phyloP scores from a whole-genome alignment of 2,888 invertebrate species.

The Chalcis sispes region DNA sequence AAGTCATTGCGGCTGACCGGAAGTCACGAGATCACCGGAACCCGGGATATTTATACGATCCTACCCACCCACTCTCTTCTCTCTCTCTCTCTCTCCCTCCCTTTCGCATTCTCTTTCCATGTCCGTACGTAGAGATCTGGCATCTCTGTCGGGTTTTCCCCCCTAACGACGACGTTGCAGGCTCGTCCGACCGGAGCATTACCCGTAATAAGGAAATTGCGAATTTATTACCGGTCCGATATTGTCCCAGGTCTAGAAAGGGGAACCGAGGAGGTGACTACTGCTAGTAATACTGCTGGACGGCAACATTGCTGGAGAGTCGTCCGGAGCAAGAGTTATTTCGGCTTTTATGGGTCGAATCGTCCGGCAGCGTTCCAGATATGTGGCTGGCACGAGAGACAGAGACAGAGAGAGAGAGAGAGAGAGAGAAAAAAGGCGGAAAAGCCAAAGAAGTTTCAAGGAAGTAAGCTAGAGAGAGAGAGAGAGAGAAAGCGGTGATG shows the following conservation, averaged over 20 bases:
- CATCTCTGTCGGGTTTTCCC: constrained; percentile 22
- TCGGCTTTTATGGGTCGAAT: constrained; percentile 73
- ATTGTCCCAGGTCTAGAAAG: constrained; percentile 47
- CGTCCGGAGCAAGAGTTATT: constrained; percentile 71
- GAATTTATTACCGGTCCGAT: constrained; percentile 74
- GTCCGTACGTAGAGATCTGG: no score
- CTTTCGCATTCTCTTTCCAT: constrained; percentile 12
- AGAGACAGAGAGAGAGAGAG: no score
- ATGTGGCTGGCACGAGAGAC: constrained; percentile 20
- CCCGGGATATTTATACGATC: constrained; percentile 75
- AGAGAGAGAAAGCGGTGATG: background rate
- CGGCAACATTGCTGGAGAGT: constrained; percentile 53
- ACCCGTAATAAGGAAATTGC: constrained; percentile 77
- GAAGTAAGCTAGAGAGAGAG: background rate
- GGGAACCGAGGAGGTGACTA: background rate
- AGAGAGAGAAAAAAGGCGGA: no score
- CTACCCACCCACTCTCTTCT: constrained; percentile 55
- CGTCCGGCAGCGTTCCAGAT: constrained; percentile 72
- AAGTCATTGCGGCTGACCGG: constrained; percentile 77
- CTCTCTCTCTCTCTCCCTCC: constrained; percentile 15
- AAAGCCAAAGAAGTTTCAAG: background rate
- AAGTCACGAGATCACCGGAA: constrained; percentile 76
- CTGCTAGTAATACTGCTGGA: constrained; percentile 9
- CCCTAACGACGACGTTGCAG: constrained; percentile 21
- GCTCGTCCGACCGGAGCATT: constrained; percentile 74